Evolutionary conservation across 53 echinoderm and acorn worm genomes (phyloP).

Genomic region (Holothuria scabra): DNA sequence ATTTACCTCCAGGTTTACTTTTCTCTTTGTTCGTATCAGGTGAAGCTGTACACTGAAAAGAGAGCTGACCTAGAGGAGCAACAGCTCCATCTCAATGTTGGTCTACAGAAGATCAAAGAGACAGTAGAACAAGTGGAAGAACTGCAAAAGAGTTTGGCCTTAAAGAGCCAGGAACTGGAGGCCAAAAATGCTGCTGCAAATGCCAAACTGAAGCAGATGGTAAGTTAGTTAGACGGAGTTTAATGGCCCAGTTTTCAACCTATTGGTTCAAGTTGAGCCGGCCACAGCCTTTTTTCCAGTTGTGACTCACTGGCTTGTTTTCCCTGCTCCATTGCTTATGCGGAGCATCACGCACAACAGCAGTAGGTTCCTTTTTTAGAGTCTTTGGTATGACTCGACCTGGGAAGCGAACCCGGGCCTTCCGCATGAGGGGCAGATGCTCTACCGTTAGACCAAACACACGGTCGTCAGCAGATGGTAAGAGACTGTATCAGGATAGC

Average conservation of each 20-base stretch:
- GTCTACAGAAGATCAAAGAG: slow-evolving; percentile 99
- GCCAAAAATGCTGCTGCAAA: slow-evolving; percentile 99
- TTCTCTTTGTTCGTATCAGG: slow-evolving; percentile 49
- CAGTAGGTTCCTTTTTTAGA: too few species aligned
- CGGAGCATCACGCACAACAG: too few species aligned
- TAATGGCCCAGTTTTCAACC: too few species aligned
- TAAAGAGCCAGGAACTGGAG: slow-evolving; percentile 94
- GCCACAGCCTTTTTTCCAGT: too few species aligned
- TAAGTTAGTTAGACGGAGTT: too few species aligned
- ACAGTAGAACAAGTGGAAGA: slow-evolving; percentile 99
- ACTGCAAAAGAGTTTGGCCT: slow-evolving; percentile 93
- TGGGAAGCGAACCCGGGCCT: too few species aligned
- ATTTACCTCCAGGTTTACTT: neutral
- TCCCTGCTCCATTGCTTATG: too few species aligned
- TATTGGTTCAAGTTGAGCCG: too few species aligned
- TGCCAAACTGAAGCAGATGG: slow-evolving; percentile 99
- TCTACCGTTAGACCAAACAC: too few species aligned
- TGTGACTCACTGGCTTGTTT: too few species aligned
- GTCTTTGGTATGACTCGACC: too few species aligned
- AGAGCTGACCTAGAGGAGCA: slow-evolving; percentile 98
- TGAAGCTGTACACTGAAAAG: slow-evolving; percentile 98
- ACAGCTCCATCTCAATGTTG: slow-evolving; percentile 99
- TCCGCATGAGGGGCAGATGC: too few species aligned
- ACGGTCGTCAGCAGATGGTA: slow-evolving; percentile 99
- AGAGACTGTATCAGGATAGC: neutral